These are phyloP conservation scores for Sarcophaga subvicina DNA, from an alignment of 2,888 invertebrate genomes.

Conservation along the genomic window DNA sequence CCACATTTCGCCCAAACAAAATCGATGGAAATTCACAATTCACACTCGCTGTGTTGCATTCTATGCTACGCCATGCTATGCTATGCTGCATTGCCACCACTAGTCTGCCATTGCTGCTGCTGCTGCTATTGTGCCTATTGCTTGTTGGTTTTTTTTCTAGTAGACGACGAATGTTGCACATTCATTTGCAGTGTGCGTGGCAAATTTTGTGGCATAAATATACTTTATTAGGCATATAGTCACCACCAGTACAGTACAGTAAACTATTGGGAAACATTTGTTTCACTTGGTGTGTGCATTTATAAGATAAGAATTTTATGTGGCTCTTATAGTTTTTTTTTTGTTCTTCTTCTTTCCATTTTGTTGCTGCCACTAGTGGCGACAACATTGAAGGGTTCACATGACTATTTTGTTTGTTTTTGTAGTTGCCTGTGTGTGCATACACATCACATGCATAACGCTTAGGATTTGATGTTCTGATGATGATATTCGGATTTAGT, in stretches of 20 bases:
- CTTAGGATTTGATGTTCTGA: constrained; percentile 17
- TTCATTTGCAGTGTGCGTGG: constrained; percentile 56
- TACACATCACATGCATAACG: not conserved
- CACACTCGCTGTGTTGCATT: constrained; percentile 16
- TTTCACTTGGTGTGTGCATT: not conserved
- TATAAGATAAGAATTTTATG: not conserved
- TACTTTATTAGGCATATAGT: constrained; percentile 60
- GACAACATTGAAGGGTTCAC: constrained; percentile 40
- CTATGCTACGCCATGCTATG: too few species aligned
- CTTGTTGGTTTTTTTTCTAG: constrained; percentile 5
- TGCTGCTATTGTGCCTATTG: not conserved
- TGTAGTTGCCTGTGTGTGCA: not conserved
- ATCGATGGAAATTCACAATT: constrained; percentile 21
- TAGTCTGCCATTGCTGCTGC: not conserved
- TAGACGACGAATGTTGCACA: constrained; percentile 39
- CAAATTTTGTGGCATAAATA: constrained; percentile 68
- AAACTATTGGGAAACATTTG: constrained; percentile 12
- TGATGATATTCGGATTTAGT: constrained; percentile 8
- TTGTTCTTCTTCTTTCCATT: not conserved
- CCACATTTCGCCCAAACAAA: constrained; percentile 41
- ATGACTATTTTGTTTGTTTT: constrained; percentile 8
- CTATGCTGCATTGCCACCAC: too few species aligned
- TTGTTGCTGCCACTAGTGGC: constrained; percentile 37
- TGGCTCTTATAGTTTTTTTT: constrained; percentile 1
- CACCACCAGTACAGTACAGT: not conserved